These are phyloP conservation scores for Sarcophaga subvicina DNA, from an alignment of 2,888 invertebrate genomes.

Conservation along the genomic window DNA sequence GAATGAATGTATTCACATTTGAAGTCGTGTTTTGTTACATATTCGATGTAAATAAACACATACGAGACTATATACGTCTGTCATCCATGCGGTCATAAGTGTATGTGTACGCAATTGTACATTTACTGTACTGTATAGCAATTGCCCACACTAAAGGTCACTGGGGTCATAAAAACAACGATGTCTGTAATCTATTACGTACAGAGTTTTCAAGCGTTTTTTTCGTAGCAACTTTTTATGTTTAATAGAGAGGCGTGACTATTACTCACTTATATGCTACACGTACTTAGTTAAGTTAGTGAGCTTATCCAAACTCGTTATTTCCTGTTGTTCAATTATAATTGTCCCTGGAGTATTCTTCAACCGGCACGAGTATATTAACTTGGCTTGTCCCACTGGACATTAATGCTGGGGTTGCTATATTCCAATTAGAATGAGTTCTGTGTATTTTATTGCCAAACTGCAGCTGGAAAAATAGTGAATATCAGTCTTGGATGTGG, in stretches of 20 bases:
- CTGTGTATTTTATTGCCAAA: not conserved
- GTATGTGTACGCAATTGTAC: slow-evolving; percentile 8
- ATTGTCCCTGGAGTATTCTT: not conserved
- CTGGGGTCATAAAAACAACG: slow-evolving; percentile 59
- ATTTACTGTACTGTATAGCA: slow-evolving; percentile 5
- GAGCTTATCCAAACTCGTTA: not conserved
- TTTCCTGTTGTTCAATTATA: not conserved
- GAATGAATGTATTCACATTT: not conserved
- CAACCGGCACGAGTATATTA: not conserved
- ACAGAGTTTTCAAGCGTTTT: not conserved
- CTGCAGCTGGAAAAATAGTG: too few species aligned
- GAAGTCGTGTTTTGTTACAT: too few species aligned
- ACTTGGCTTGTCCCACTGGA: not conserved
- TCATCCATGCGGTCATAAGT: not conserved
- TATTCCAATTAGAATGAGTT: not conserved
- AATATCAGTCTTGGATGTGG: not conserved
- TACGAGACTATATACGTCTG: not conserved
- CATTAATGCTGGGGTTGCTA: not conserved
- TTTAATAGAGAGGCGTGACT: slow-evolving; percentile 24
- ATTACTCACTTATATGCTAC: not conserved
- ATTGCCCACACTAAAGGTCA: slow-evolving; percentile 58
- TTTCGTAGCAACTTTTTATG: not conserved
- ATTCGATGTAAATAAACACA: not conserved
- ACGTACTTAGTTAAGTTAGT: not conserved
- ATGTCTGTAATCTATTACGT: slow-evolving; percentile 19